Evolutionary conservation across 2,113 vertebrate genomes (phyloP).

Genomic region (Haliaeetus leucogaster): DNA sequence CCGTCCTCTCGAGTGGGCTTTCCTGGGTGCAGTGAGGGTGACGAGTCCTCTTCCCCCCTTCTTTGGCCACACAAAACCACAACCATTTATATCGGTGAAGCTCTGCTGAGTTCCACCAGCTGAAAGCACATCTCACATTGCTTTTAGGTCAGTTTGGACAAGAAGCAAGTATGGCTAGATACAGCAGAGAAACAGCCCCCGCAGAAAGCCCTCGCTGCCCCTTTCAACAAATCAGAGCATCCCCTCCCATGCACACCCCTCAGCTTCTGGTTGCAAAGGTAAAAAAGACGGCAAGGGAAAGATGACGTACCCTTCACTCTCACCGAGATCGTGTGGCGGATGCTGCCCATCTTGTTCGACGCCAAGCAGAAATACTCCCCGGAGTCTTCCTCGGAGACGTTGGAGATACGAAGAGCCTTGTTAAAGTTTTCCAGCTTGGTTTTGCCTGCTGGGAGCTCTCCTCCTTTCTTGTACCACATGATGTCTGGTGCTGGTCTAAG

Average conservation of each 20-base stretch:
- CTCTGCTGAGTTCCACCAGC: not conserved
- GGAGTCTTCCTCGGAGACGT: constrained; percentile 91
- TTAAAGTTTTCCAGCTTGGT: constrained; percentile 89
- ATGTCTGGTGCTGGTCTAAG: constrained; percentile 89
- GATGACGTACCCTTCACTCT: constrained; percentile 92
- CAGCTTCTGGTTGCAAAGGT: not conserved
- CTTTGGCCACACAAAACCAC: not conserved
- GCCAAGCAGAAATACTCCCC: constrained; percentile 95
- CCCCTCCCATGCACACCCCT: rapidly evolving
- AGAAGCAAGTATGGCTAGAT: not conserved
- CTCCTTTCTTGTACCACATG: constrained; percentile 95
- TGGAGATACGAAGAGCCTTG: constrained; percentile 87
- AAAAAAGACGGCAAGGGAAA: constrained; percentile 53
- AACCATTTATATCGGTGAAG: rapidly evolving
- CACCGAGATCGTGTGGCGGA: constrained; percentile 90
- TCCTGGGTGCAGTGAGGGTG: rapidly evolving
- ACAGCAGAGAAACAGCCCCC: rapidly evolving
- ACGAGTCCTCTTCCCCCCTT: no score
- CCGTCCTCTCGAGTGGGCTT: rapidly evolving
- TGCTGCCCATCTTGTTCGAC: constrained; percentile 91
- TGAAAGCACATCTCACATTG: rapidly evolving
- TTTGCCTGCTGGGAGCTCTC: constrained; percentile 84
- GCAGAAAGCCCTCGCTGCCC: not conserved
- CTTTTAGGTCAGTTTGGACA: not conserved
- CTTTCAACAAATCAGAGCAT: not conserved